Conservation (phyloP, 2,888 invertebrate genomes). For the Lucinisca nassula region DNA sequence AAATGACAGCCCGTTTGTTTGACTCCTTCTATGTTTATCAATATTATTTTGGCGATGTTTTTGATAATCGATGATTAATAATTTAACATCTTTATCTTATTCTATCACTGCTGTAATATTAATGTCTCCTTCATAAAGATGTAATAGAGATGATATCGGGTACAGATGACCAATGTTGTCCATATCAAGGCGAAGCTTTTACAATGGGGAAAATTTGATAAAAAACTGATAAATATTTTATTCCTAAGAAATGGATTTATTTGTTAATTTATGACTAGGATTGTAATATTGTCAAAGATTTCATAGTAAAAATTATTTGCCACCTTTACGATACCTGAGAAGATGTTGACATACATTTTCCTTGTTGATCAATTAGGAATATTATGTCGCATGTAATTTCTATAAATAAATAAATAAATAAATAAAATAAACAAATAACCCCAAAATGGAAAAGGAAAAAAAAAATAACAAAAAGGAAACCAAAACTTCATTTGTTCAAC, state of each 20-base stretch:
- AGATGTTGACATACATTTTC: not conserved
- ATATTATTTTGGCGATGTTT: not conserved
- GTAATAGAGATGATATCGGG: not conserved
- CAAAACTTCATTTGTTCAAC: too few relatives aligned
- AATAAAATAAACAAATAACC: too few relatives aligned
- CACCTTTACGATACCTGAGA: not conserved
- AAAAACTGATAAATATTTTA: not conserved
- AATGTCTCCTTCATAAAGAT: not conserved
- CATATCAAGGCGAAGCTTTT: not conserved
- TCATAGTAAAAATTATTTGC: not conserved
- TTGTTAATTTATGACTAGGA: not conserved
- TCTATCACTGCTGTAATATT: not conserved
- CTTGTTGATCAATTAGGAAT: not conserved
- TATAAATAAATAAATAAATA: too few relatives aligned
- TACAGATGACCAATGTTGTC: not conserved
- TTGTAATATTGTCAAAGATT: not conserved
- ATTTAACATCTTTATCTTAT: not conserved
- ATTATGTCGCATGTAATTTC: too few relatives aligned
- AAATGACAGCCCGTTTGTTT: slow-evolving; percentile 9
- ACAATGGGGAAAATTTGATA: slow-evolving; percentile 6
- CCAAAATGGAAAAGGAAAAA: too few relatives aligned
- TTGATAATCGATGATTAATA: slow-evolving; percentile 5
- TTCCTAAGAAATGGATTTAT: not conserved
- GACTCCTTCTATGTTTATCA: not conserved
- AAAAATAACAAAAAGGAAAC: too few relatives aligned